These are phyloP conservation scores for Protonemura montana DNA, from an alignment of 2,888 invertebrate species.

Conservation along the genomic window DNA sequence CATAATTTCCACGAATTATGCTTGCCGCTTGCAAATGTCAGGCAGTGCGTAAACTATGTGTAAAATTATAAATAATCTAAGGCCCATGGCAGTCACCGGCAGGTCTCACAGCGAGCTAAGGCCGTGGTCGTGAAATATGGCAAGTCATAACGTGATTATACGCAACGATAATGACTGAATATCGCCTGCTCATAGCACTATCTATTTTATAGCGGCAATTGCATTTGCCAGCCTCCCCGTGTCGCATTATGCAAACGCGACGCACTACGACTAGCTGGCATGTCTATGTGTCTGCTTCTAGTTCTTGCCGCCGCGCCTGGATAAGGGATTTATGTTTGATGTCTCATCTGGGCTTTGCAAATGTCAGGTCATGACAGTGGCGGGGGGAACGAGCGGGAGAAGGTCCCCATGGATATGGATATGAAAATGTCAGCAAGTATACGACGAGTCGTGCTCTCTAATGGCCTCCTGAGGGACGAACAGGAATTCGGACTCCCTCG, in stretches of 20 bases:
- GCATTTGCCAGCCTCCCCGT: background rate
- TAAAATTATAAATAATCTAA: conserved; percentile 7
- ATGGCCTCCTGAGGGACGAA: conserved; percentile 45
- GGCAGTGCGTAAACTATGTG: background rate
- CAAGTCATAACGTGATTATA: conserved; percentile 33
- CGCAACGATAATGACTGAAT: conserved; percentile 34
- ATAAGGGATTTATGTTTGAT: conserved; percentile 43
- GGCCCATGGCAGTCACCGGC: background rate
- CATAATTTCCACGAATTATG: conserved; percentile 14
- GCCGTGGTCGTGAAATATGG: background rate
- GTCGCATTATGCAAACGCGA: conserved; percentile 39
- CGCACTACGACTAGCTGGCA: background rate
- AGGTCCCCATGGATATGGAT: conserved; percentile 38
- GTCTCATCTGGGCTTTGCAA: conserved; percentile 47
- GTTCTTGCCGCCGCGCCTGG: conserved; percentile 30
- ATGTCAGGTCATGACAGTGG: conserved; percentile 47
- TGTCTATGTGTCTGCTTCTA: conserved; percentile 21
- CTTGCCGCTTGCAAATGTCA: conserved; percentile 19
- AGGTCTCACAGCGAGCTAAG: background rate
- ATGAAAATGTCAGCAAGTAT: conserved; percentile 47
- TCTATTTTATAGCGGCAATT: background rate
- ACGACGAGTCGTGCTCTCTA: conserved; percentile 44
- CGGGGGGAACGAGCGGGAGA: conserved; percentile 34
- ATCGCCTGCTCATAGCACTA: background rate
- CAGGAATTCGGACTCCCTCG: conserved; percentile 20